Percentiles rank a stretch among this genome's conserved stretches.
phyloP scores from a whole-genome alignment of 1,140 invertebrate genomes.

The Platyura marginata region DNA sequence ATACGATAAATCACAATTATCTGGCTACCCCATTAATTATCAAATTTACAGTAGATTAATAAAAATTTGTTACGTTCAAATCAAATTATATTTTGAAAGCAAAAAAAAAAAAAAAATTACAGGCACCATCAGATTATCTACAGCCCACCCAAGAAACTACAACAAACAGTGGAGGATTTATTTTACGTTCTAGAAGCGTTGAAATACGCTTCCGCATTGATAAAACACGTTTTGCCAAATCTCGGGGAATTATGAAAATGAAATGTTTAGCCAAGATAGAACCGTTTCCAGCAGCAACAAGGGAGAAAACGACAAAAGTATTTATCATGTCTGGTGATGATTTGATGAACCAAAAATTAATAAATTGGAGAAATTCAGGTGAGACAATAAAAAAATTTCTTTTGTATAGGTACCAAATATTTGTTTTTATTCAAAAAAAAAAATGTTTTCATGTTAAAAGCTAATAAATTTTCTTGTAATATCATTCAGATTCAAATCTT shows the following conservation, averaged over 20 bases:
- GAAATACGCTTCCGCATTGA: constrained; percentile 19
- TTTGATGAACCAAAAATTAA: constrained; percentile 16
- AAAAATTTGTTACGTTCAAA: too few relatives aligned
- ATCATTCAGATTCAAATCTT: too few relatives aligned
- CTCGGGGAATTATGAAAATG: constrained; percentile 10
- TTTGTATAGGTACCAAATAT: too few relatives aligned
- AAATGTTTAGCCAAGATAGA: constrained; percentile 18
- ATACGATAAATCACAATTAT: too few relatives aligned
- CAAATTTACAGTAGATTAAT: too few relatives aligned
- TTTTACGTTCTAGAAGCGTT: constrained; percentile 13
- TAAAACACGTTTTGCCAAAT: constrained; percentile 17
- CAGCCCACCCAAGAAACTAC: constrained; percentile 19
- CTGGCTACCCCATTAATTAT: too few relatives aligned
- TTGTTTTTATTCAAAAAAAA: too few relatives aligned
- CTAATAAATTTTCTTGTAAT: too few relatives aligned
- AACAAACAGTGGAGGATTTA: constrained; percentile 15
- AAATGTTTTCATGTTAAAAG: too few relatives aligned
- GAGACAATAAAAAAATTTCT: too few relatives aligned
- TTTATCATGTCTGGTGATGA: constrained; percentile 15
- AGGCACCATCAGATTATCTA: constrained; percentile 17
- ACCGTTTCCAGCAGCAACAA: constrained; percentile 11
- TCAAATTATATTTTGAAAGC: too few relatives aligned
- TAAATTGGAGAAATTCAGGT: constrained; percentile 11
- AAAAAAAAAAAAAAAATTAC: too few relatives aligned
- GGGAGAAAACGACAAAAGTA: constrained; percentile 11